Evolutionary conservation across 2,888 invertebrate genomes (phyloP), one percentile per base, ranked within the genome.

Genomic region (Dasypogon diadema): DNA sequence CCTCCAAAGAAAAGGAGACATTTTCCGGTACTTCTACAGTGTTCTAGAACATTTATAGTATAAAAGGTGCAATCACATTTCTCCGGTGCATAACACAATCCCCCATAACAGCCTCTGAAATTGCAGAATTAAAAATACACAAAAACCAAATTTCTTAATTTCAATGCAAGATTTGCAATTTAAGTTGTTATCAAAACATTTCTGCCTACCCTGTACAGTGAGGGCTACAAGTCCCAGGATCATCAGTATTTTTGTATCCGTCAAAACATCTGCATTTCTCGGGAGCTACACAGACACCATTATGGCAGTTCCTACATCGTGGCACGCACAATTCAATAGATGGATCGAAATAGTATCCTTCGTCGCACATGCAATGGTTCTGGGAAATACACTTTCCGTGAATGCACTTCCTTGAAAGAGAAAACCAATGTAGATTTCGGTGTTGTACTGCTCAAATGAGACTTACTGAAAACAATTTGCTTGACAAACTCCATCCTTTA

Each of bases 151-250:
- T 30, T 30, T 8, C 3, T 30, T 30, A 30, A 30, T n/a, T n/a
- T n/a, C n/a, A n/a, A n/a, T n/a, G n/a, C n/a, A n/a, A n/a, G n/a
- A 83, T 0, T 78, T 24, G 42, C 83, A 83, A 22, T 56, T 76
- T 51, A 12, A 30, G 42, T 42, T 68, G n/a, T n/a, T n/a, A n/a
- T 56, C 77, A 87, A 12, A 80, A 80, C 0, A 86, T 86, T 77
- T 87, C 86, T 2, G 84, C 3, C 60, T 83, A 83, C 2, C 89
- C 89, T 12, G 90, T 90, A 77, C 91, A 91, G 0, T 89, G 89
- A 0, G 90, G 85, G 0, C 90, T 83, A 79, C 91, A 91, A 0
- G 88, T 87, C 12, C 37, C 21, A 16, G 78, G 82, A 1, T 75
- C 76, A 65, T 85, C 85, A 30, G 81, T 82, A 79, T 85, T 84